Evolutionary conservation across 2,888 invertebrate genomes (phyloP), one percentile per base, ranked within the genome.

Genomic region (Blastobasis adustella): DNA sequence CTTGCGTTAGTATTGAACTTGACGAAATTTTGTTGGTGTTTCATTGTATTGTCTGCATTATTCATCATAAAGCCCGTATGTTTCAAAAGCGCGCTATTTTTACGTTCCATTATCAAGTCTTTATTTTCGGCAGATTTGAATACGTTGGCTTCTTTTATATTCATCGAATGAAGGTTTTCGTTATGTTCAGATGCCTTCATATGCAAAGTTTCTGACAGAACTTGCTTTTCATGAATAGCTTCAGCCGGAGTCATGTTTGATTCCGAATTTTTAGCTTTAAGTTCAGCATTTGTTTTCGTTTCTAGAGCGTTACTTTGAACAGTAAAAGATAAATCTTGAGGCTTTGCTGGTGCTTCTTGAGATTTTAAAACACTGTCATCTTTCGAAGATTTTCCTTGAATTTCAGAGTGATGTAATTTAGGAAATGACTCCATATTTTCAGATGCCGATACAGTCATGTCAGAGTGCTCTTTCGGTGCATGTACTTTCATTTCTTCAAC

Each of bases 371-470:
- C 3, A 23, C 23, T 23, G 23, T 23, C 23, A 23, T 23, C 23
- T 23, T 23, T 23, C 23, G 23, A 23, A 23, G 41, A 42, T 46
- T 49, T 55, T 51, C 36, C 57, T 10, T 58, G 51, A 49, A 47
- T 65, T 10, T 60, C 62, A 42, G 38, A 37, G 5, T 49, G 10
- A 37, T 58, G 59, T 49, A 62, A 53, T 47, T 56, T 50, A 6
- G 54, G 42, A 47, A 57, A 59, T 45, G 50, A 48, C 46, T 60
- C 55, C 37, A 56, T 62, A 43, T 57, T 54, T 49, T 59, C 56
- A 10, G 63, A 56, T 37, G 61, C 53, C 36, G 66, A 56, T 9
- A 54, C 55, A 50, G 54, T 55, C 55, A 61, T 56, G 5, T 62
- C 56, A 41, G 47, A 38, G 47, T 59, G 54, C 10, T 38, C 50